Conservation (phyloP, 2,888 invertebrate species). For the Pseudoips prasinana region DNA sequence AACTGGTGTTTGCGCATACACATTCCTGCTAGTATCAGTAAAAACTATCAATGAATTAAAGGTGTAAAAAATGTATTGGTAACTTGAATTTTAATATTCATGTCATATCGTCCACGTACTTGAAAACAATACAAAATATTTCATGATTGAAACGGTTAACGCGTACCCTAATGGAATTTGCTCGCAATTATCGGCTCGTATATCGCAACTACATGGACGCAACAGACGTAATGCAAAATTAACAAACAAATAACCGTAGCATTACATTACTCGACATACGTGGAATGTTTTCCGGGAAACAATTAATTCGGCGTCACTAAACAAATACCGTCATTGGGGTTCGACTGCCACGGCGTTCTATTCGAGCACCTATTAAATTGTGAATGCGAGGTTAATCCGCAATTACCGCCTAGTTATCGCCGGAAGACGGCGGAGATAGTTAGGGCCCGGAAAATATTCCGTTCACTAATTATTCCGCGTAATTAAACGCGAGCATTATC, state of each 20-base stretch:
- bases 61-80: too few species aligned
- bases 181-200: slow-evolving; percentile 21
- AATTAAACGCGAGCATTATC: slow-evolving; percentile 81
- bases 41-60: too few species aligned
- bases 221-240: slow-evolving; percentile 25
- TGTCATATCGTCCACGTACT: background rate
- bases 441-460: slow-evolving; percentile 82
- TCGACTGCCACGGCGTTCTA: slow-evolving; percentile 48
- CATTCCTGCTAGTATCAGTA: too few species aligned
- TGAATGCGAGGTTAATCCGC: slow-evolving; percentile 80
- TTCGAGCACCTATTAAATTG: slow-evolving; percentile 76
- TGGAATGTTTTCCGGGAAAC: slow-evolving; percentile 56
- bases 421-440: slow-evolving; percentile 81
- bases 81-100: too few species aligned
- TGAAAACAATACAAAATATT: slow-evolving; percentile 13
- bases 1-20: too few species aligned
- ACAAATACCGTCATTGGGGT: slow-evolving; percentile 71
- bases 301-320: slow-evolving; percentile 71
- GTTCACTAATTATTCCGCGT: slow-evolving; percentile 83
- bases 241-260: slow-evolving; percentile 28
- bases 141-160: slow-evolving; percentile 19
- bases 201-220: slow-evolving; percentile 8
- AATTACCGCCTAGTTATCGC: slow-evolving; percentile 81
- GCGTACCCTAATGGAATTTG: slow-evolving; percentile 19
- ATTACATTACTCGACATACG: slow-evolving; percentile 32